Evolutionary conservation across 1,140 invertebrate species (phyloP).

Genomic region (Thrips palmi): DNA sequence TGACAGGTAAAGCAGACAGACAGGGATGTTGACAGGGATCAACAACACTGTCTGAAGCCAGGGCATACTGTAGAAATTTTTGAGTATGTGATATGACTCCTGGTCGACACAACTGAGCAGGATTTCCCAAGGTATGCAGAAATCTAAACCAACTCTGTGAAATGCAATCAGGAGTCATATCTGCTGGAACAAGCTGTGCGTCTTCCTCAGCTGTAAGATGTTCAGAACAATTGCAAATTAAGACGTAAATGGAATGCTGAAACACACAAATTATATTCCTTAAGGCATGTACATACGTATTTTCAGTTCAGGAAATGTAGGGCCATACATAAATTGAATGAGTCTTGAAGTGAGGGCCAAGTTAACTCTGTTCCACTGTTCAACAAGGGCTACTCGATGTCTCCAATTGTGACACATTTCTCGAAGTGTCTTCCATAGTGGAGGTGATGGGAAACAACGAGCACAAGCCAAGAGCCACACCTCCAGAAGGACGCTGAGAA

Average conservation of each 20-base stretch:
- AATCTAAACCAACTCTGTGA: constrained; percentile 90
- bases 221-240: constrained; percentile 6
- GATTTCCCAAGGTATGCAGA: constrained; percentile 82
- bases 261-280: neutral
- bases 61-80: constrained; percentile 44
- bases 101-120: constrained; percentile 70
- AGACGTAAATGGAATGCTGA: constrained; percentile 1
- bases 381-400: constrained; percentile 76
- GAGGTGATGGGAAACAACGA: constrained; percentile 78
- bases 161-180: constrained; percentile 75
- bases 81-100: constrained; percentile 46
- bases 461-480: constrained; percentile 87
- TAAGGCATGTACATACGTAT: constrained; percentile 37
- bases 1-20: constrained; percentile 63
- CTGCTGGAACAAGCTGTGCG: constrained; percentile 50
- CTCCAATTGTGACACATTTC: constrained; percentile 86
- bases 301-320: constrained; percentile 67
- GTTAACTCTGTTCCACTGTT: constrained; percentile 91
- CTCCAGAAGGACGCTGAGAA: constrained; percentile 84
- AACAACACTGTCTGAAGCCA: constrained; percentile 40
- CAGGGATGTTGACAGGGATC: constrained; percentile 88
- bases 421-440: constrained; percentile 87
- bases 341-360: constrained; percentile 69
- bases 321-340: constrained; percentile 75
- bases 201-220: constrained; percentile 61